Evolutionary conservation across 2,113 vertebrate species (phyloP).

Genomic region (Narcine bancroftii): DNA sequence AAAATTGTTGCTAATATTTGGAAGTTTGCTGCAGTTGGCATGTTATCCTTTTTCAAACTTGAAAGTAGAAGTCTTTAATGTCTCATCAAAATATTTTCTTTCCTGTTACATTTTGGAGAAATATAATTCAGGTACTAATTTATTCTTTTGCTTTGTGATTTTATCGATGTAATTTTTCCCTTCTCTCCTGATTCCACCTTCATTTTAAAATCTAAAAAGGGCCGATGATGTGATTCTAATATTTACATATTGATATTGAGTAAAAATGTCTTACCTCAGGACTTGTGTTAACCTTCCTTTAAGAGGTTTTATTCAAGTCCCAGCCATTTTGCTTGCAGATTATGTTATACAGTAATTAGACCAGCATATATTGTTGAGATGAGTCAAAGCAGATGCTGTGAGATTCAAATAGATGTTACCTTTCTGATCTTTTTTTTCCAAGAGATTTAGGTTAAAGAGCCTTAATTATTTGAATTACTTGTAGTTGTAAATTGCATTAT

Average conservation of each 20-base stretch:
- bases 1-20: not conserved
- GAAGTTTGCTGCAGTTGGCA: not conserved
- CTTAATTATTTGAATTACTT: not conserved
- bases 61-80: not conserved
- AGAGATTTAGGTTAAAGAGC: not conserved
- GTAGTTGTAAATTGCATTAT: not conserved
- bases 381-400: slow-evolving; percentile 51
- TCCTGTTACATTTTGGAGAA: not conserved
- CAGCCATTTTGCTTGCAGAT: slow-evolving; percentile 58
- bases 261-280: not conserved
- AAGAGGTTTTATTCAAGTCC: slow-evolving; percentile 44
- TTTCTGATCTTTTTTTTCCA: not conserved
- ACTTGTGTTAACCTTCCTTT: not conserved
- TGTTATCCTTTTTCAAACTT: not conserved
- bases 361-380: slow-evolving; percentile 67
- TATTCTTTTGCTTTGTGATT: not conserved
- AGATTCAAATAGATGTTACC: slow-evolving; percentile 46
- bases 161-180: not conserved
- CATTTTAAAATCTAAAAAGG: not conserved
- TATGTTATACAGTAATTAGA: slow-evolving; percentile 71
- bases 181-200: not conserved
- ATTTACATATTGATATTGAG: not conserved
- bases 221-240: not conserved
- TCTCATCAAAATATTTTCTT: not conserved
- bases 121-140: not conserved